phyloP scores from a whole-genome alignment of 2,797 vertebrate species.

The Microcaecilia unicolor region DNA sequence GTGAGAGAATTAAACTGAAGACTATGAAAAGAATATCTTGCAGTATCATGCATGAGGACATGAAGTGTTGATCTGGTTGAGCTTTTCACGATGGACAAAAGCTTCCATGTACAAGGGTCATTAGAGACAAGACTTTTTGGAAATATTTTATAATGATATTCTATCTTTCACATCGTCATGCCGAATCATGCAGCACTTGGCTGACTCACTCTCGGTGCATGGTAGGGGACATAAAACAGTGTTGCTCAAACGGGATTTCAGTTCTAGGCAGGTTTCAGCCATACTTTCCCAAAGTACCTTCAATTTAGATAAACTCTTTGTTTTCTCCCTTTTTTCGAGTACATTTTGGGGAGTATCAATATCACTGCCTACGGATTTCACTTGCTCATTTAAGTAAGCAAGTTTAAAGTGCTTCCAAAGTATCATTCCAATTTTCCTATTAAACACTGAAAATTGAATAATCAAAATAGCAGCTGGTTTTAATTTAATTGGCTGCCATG shows the following conservation, averaged over 20 bases:
- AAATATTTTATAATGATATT: constrained; percentile 97
- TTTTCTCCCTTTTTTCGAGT: too few species aligned
- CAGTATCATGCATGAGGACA: constrained; percentile 82
- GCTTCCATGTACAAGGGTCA: constrained; percentile 86
- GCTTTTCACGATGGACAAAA: constrained; percentile 72
- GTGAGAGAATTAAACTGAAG: constrained; percentile 52
- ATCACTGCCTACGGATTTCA: too few species aligned
- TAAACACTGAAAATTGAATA: constrained; percentile 3
- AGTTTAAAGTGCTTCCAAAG: constrained; percentile 20
- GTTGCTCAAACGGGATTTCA: too few species aligned
- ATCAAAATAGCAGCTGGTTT: constrained; percentile 12
- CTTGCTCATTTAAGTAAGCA: too few species aligned
- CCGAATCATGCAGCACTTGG: constrained; percentile 44
- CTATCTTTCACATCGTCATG: constrained; percentile 53
- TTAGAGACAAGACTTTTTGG: constrained; percentile 75
- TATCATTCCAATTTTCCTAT: constrained; percentile 9
- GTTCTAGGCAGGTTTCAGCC: too few species aligned
- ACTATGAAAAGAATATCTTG: constrained; percentile 57
- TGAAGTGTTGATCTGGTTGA: constrained; percentile 82
- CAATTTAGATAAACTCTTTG: too few species aligned
- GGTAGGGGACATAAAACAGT: too few species aligned
- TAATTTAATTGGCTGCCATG: constrained; percentile 26
- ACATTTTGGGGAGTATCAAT: too few species aligned
- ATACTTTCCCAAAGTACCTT: too few species aligned
- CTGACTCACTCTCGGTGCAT: constrained; percentile 69